Conservation (phyloP, 2,797 vertebrate species). For the Gadopsis bispinosus region DNA sequence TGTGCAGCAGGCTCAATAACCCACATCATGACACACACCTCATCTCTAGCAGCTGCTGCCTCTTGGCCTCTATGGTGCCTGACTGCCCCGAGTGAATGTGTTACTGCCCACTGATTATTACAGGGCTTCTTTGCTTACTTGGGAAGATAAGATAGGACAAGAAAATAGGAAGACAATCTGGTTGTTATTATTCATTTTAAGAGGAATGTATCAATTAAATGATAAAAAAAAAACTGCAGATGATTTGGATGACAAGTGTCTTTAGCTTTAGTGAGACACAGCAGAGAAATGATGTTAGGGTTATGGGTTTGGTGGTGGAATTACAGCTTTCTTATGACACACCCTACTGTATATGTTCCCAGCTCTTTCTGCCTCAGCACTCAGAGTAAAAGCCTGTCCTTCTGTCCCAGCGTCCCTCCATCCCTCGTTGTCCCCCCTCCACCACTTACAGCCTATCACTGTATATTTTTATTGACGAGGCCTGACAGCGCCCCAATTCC, state of each 20-base stretch:
- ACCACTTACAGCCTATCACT: conserved; percentile 77
- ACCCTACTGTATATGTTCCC: conserved; percentile 58
- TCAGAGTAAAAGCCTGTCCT: conserved; percentile 41
- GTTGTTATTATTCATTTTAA: conserved; percentile 4
- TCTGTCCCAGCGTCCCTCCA: conserved; percentile 39
- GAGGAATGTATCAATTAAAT: background rate
- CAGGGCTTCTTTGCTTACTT: conserved; percentile 13
- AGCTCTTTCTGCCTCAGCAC: conserved; percentile 43
- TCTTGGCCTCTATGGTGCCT: conserved; percentile 29
- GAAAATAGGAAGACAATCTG: background rate
- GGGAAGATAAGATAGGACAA: conserved; percentile 21
- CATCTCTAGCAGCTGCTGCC: conserved; percentile 46
- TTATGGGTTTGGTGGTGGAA: conserved; percentile 66
- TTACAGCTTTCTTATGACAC: conserved; percentile 61
- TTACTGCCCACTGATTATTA: conserved; percentile 47
- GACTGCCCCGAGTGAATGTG: conserved; percentile 30
- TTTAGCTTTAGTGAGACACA: conserved; percentile 7
- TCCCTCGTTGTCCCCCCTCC: conserved; percentile 52
- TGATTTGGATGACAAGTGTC: conserved; percentile 8
- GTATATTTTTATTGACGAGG: conserved; percentile 79
- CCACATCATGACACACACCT: conserved; percentile 65
- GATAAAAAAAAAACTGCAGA: background rate
- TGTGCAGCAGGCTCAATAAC: conserved; percentile 50
- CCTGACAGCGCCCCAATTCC: conserved; percentile 77
- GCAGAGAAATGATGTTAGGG: conserved; percentile 14